Percentiles rank a stretch among this genome's conserved stretches.
phyloP scores from a whole-genome alignment of 2,888 invertebrate species.

The Digitonthophagus gazella region DNA sequence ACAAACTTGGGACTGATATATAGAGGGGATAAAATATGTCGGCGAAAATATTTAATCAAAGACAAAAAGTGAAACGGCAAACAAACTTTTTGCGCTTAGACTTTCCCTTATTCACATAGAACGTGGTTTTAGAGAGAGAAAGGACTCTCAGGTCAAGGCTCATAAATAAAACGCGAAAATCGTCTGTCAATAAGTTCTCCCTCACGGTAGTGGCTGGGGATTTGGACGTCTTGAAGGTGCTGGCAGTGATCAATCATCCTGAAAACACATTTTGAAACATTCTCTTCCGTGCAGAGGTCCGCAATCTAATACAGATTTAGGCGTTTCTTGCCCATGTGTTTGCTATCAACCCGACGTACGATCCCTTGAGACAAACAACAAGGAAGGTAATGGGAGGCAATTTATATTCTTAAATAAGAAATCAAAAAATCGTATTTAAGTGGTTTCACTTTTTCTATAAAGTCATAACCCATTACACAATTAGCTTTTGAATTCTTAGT shows the following conservation, averaged over 20 bases:
- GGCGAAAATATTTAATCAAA: constrained; percentile 4
- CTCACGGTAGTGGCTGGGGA: constrained; percentile 13
- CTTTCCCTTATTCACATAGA: background rate
- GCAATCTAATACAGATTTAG: constrained; percentile 16
- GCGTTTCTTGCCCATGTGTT: background rate
- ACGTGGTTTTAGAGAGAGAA: background rate
- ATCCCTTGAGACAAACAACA: background rate
- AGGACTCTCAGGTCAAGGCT: background rate
- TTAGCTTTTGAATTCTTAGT: background rate
- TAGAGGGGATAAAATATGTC: constrained; percentile 1
- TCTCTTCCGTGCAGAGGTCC: constrained; percentile 18
- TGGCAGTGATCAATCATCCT: constrained; percentile 25
- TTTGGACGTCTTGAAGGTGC: constrained; percentile 23
- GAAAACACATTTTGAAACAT: constrained; percentile 25
- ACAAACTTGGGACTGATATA: background rate
- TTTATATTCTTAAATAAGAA: background rate
- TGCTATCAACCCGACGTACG: background rate
- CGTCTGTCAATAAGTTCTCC: constrained; percentile 22
- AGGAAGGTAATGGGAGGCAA: background rate
- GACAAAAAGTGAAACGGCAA: background rate
- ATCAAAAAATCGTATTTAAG: too few species aligned
- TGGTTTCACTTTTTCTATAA: too few species aligned
- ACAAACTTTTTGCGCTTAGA: background rate
- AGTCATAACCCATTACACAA: background rate
- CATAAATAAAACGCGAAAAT: constrained; percentile 20